Percentiles rank a stretch among this genome's conserved stretches.
Evolutionary conservation across 2,113 vertebrate species (phyloP).

Genomic region (Bubo blakistoni): DNA sequence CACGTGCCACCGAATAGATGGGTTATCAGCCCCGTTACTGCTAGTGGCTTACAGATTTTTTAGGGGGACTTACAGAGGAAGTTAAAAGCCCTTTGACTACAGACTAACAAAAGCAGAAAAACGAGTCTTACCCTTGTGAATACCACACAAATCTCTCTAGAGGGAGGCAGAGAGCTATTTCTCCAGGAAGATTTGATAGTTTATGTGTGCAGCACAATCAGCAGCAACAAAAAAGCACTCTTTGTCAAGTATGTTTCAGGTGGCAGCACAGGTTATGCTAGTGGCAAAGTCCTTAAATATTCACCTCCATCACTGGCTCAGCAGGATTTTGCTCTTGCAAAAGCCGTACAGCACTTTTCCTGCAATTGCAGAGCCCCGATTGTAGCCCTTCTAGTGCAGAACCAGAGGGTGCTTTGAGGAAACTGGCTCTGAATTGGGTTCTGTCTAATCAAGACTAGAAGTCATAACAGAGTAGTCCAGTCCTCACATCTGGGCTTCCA

Average conservation of each 20-base stretch:
- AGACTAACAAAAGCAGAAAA: not conserved
- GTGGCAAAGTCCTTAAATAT: slow-evolving; percentile 38
- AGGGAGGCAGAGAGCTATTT: slow-evolving; percentile 65
- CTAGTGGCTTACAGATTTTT: not conserved
- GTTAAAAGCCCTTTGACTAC: rapidly evolving
- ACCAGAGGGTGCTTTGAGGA: not conserved
- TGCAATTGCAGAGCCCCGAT: not conserved
- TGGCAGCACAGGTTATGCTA: slow-evolving; percentile 31
- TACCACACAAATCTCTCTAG: slow-evolving; percentile 18
- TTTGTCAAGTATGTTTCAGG: slow-evolving; percentile 18
- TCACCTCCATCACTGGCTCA: slow-evolving; percentile 43
- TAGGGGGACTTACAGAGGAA: not conserved
- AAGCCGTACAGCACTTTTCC: not conserved
- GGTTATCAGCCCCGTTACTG: not conserved
- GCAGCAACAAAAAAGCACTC: not conserved
- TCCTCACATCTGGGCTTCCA: not conserved
- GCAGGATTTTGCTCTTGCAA: slow-evolving; percentile 29
- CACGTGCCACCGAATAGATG: rapidly evolving
- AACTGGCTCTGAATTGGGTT: not conserved
- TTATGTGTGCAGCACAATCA: not conserved
- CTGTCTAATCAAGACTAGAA: not conserved
- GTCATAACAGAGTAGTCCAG: not conserved
- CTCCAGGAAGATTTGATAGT: not conserved
- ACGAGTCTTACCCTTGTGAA: not conserved
- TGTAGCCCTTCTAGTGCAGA: not conserved